A percentile compares a stretch with the other conserved stretches of the same genome.
phyloP scores from a whole-genome alignment of 2,113 vertebrate species.

The Sapajus apella region DNA sequence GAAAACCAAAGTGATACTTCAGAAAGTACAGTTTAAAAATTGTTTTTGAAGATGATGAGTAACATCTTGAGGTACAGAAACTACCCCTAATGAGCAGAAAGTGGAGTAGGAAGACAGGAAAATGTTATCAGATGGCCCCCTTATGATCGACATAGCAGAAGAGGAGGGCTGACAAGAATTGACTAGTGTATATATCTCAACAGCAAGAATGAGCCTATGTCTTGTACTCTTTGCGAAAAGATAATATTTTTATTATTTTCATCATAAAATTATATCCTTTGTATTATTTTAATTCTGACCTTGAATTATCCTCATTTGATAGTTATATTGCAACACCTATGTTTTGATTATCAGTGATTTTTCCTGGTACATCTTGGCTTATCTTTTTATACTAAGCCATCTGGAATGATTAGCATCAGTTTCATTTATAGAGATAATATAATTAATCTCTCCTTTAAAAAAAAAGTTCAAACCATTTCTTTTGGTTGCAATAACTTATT shows the following conservation, averaged over 20 bases:
- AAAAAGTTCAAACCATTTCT: background rate
- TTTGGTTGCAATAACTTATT: background rate
- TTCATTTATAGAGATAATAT: background rate
- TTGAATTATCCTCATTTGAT: background rate
- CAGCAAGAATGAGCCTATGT: background rate
- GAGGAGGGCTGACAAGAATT: background rate
- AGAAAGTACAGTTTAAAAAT: background rate
- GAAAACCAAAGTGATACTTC: slow-evolving; percentile 17
- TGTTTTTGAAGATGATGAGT: background rate
- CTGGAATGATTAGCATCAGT: background rate
- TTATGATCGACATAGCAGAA: background rate
- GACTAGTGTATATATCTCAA: background rate
- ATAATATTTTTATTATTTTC: background rate
- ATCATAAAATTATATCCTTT: background rate
- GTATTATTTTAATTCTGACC: background rate
- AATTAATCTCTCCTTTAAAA: background rate
- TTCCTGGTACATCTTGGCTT: background rate
- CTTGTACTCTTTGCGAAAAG: background rate
- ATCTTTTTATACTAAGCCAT: background rate
- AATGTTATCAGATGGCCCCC: background rate
- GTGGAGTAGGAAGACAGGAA: background rate
- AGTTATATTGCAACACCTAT: background rate
- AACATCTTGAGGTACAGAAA: background rate
- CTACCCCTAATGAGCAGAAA: background rate
- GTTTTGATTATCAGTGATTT: background rate